phyloP scores from a whole-genome alignment of 2,797 vertebrate species.

The Phyllotis vaccarum region DNA sequence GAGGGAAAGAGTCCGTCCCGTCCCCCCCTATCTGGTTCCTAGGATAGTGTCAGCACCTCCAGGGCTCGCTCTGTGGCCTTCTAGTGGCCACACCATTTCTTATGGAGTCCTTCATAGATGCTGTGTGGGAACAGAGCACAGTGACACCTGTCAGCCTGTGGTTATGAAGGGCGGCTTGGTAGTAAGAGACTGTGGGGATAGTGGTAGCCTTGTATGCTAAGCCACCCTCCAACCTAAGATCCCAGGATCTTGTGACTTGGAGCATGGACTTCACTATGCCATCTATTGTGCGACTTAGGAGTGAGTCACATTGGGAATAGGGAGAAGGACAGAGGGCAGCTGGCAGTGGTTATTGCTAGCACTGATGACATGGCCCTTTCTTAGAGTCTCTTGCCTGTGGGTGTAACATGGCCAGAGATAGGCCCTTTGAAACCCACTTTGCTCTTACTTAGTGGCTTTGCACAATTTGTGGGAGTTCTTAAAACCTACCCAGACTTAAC shows the following conservation, averaged over 20 bases:
- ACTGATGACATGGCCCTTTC: not conserved
- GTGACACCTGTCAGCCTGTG: too few relatives aligned
- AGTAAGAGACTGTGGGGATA: not conserved
- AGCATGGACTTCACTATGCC: not conserved
- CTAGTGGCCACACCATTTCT: rapidly evolving
- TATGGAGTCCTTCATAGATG: rapidly evolving
- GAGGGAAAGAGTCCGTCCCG: not conserved
- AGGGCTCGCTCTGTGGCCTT: not conserved
- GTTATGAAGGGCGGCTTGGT: not conserved
- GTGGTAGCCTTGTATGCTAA: not conserved
- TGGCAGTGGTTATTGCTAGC: not conserved
- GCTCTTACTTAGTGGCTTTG: not conserved
- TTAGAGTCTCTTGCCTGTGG: not conserved
- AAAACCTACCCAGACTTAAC: not conserved
- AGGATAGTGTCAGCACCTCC: not conserved
- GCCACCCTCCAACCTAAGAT: not conserved
- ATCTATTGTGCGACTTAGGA: rapidly evolving
- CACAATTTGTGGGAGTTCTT: not conserved
- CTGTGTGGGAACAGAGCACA: not conserved
- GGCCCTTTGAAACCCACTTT: not conserved
- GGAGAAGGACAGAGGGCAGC: not conserved
- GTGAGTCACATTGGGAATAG: not conserved
- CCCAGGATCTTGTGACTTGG: not conserved
- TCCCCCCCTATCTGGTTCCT: not conserved
- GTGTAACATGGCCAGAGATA: not conserved